Evolutionary conservation across 92 coral and sea anemone genomes (phyloP).

Genomic region (Phenganax marumi): DNA sequence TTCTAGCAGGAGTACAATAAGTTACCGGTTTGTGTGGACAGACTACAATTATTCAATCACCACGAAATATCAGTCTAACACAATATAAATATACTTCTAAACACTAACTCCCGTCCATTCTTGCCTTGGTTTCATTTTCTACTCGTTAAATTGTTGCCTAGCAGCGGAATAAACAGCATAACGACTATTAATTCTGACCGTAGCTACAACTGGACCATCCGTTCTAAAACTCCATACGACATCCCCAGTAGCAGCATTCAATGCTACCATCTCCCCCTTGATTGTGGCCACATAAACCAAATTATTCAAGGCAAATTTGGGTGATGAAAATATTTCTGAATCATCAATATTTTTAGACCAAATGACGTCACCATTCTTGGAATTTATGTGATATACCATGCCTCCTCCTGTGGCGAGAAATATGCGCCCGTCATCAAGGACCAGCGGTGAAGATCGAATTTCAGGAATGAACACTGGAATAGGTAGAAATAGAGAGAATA

Average conservation of each 20-base stretch:
- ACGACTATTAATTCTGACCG: slow-evolving; percentile 66
- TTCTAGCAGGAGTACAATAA: too few relatives aligned
- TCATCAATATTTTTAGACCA: slow-evolving; percentile 82
- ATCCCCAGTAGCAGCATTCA: slow-evolving; percentile 65
- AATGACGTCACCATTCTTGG: slow-evolving; percentile 67
- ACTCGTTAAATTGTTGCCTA: slow-evolving; percentile 39
- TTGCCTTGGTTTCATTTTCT: background rate
- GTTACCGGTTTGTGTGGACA: too few relatives aligned
- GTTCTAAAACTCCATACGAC: slow-evolving; percentile 88
- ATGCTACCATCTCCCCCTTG: slow-evolving; percentile 75
- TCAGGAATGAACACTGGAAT: slow-evolving; percentile 51
- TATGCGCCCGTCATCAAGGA: slow-evolving; percentile 71
- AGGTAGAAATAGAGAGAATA: background rate
- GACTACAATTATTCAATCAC: too few relatives aligned
- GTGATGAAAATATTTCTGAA: slow-evolving; percentile 71
- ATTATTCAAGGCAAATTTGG: slow-evolving; percentile 74
- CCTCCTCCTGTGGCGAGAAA: slow-evolving; percentile 90
- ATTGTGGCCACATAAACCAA: slow-evolving; percentile 76
- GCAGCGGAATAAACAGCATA: slow-evolving; percentile 59
- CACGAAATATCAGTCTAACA: too few relatives aligned
- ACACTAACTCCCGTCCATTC: too few relatives aligned
- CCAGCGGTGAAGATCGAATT: slow-evolving; percentile 78
- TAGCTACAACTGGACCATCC: slow-evolving; percentile 87
- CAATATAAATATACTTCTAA: too few relatives aligned
- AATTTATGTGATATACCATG: slow-evolving; percentile 72